A percentile compares a stretch with the other conserved stretches of the same genome.
Conservation (phyloP, 2,797 vertebrate genomes). For the Malacoctenus gilli region DNA sequence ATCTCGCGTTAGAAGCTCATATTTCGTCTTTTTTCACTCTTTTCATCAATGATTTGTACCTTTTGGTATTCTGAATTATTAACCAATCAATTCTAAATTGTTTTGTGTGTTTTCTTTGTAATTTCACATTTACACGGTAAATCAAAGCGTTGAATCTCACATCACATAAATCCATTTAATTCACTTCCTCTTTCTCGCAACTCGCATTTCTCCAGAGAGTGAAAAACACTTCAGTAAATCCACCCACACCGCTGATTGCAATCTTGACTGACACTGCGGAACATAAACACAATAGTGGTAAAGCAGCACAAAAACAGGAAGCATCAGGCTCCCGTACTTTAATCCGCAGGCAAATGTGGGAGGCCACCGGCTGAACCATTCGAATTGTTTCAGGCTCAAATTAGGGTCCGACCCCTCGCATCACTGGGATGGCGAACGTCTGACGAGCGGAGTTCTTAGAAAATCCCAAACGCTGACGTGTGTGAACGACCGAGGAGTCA, state of each 20-base stretch:
- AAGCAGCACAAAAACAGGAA: slow-evolving; percentile 72
- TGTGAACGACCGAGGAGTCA: slow-evolving; percentile 19
- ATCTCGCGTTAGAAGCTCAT: no score
- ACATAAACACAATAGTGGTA: slow-evolving; percentile 54
- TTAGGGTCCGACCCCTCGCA: slow-evolving; percentile 33
- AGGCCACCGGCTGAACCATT: slow-evolving; percentile 36
- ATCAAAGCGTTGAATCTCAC: background rate
- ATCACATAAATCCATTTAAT: no score
- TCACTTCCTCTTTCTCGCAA: background rate
- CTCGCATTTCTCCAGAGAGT: background rate
- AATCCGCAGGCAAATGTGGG: slow-evolving; percentile 46
- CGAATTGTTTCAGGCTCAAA: slow-evolving; percentile 62
- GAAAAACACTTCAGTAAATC: slow-evolving; percentile 8
- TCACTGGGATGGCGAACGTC: slow-evolving; percentile 47
- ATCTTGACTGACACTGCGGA: slow-evolving; percentile 48
- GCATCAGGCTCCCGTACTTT: slow-evolving; percentile 47
- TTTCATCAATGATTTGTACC: no score
- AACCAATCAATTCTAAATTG: no score
- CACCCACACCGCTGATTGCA: slow-evolving; percentile 26
- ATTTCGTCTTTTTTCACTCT: no score
- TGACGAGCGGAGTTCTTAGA: slow-evolving; percentile 47
- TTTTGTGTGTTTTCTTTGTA: no score
- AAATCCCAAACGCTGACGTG: slow-evolving; percentile 38
- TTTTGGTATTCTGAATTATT: no score
- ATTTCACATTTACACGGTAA: no score